Percentiles rank a stretch among this genome's conserved stretches.
Conservation (phyloP, 2,797 vertebrate species). For the Danio albolineatus region DNA sequence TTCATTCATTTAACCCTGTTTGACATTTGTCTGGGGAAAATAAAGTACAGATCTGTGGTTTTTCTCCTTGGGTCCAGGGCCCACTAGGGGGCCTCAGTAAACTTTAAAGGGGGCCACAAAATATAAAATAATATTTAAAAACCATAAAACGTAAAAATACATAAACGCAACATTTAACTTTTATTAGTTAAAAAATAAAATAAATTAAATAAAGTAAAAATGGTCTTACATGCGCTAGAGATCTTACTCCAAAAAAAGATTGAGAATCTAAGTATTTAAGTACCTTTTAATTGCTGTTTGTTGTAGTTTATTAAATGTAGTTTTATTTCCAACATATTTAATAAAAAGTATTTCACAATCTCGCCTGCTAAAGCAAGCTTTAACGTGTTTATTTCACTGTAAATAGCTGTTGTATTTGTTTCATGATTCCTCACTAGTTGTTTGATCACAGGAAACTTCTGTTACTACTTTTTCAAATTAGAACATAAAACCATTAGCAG, state of each 20-base stretch:
- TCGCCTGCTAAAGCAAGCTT: not conserved
- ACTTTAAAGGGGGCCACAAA: not conserved
- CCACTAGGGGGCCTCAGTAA: slow-evolving; percentile 19
- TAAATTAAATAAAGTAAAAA: too few relatives aligned
- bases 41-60: not conserved
- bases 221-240: not conserved
- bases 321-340: not conserved
- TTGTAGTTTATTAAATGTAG: not conserved
- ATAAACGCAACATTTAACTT: not conserved
- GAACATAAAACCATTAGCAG: not conserved
- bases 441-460: not conserved
- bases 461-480: not conserved
- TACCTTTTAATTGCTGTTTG: not conserved
- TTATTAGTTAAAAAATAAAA: not conserved
- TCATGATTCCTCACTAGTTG: slow-evolving; percentile 3
- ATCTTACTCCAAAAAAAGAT: not conserved
- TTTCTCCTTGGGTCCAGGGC: not conserved
- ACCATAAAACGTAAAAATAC: not conserved
- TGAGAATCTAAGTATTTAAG: not conserved
- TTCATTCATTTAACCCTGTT: too few relatives aligned
- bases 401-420: not conserved
- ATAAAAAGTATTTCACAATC: not conserved
- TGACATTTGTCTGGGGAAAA: not conserved
- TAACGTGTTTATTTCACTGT: too few relatives aligned
- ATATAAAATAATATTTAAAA: not conserved